These are phyloP conservation scores for Tonatia bakeri DNA, from an alignment of 2,113 vertebrate species.

Conservation along the genomic window DNA sequence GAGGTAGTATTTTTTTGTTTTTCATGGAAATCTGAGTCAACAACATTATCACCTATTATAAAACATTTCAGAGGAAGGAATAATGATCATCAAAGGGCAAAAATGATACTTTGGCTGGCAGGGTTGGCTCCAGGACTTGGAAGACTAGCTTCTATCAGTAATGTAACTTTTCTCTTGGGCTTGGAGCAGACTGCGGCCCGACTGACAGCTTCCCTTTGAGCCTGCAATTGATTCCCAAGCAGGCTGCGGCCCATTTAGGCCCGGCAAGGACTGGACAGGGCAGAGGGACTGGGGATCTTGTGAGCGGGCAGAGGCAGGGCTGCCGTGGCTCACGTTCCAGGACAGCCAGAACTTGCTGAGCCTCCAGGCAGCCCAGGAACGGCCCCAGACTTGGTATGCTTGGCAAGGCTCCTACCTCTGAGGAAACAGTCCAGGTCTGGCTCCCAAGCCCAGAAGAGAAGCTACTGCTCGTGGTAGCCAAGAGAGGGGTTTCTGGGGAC, in stretches of 20 bases:
- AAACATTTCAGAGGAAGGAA: constrained; percentile 83
- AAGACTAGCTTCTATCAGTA: constrained; percentile 53
- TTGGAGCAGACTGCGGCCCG: neutral
- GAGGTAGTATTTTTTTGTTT: constrained; percentile 91
- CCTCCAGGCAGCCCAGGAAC: neutral
- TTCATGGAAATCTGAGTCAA: constrained; percentile 87
- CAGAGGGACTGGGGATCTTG: neutral
- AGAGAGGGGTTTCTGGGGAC: constrained; percentile 78
- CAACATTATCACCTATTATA: constrained; percentile 84
- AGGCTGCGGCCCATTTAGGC: neutral
- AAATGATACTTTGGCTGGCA: constrained; percentile 57
- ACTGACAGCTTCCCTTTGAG: neutral
- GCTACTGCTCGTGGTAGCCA: constrained; percentile 65
- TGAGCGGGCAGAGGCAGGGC: neutral
- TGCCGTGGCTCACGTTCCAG: neutral
- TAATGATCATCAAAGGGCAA: constrained; percentile 76
- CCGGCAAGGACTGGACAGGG: neutral
- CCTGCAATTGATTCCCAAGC: neutral
- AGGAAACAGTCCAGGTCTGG: neutral
- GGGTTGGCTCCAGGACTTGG: constrained; percentile 67
- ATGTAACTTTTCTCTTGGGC: constrained; percentile 31
- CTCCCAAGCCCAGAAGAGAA: constrained; percentile 66
- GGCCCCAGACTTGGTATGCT: neutral
- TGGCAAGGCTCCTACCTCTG: neutral
- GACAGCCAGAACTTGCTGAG: constrained; percentile 20